Percentiles rank a stretch among this genome's conserved stretches.
phyloP scores from a whole-genome alignment of 2,113 vertebrate genomes.

The Sitta europaea region DNA sequence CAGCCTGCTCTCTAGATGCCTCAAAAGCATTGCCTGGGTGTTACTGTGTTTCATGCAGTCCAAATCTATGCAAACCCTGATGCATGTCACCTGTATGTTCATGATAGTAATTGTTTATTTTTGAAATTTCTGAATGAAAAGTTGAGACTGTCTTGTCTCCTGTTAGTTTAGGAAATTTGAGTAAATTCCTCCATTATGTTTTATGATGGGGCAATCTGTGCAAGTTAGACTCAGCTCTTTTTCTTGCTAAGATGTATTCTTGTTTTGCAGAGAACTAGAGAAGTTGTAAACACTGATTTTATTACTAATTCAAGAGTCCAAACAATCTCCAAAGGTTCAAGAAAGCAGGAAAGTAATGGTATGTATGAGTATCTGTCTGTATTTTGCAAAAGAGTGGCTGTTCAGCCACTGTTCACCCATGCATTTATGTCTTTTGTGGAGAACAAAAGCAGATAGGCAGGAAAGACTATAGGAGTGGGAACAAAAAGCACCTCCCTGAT shows the following conservation, averaged over 20 bases:
- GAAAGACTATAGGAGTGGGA: neutral
- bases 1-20: neutral
- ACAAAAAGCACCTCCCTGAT: neutral
- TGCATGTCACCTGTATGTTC: neutral
- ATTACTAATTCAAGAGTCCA: conserved; percentile 64
- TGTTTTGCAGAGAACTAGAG: conserved; percentile 72
- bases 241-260: neutral
- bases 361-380: neutral
- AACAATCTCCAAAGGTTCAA: conserved; percentile 62
- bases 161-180: neutral
- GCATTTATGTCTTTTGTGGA: neutral
- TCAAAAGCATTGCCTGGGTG: neutral
- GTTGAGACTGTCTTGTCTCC: neutral
- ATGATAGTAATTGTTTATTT: neutral
- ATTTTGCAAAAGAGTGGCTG: neutral
- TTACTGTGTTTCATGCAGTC: neutral
- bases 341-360: conserved; percentile 61
- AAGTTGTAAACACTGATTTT: conserved; percentile 53
- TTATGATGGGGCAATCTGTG: neutral
- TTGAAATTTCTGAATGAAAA: neutral
- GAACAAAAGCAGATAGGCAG: neutral
- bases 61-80: neutral
- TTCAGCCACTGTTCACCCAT: neutral
- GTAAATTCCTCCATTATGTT: neutral
- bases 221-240: neutral